A percentile compares a stretch with the other conserved stretches of the same genome.
phyloP scores from a whole-genome alignment of 2,113 vertebrate genomes.

The Rhagologus leucostigma region DNA sequence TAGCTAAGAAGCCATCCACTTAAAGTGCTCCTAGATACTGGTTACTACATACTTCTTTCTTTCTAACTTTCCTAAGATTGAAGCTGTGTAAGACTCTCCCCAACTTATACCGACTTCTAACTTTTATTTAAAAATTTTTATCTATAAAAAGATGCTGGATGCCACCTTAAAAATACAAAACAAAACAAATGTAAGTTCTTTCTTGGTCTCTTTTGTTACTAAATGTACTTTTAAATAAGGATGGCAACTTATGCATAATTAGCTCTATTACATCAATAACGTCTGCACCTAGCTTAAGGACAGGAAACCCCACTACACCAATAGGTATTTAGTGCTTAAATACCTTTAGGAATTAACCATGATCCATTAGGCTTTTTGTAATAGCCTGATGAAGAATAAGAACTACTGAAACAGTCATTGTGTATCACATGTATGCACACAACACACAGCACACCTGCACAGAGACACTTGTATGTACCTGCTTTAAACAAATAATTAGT shows the following conservation, averaged over 20 bases:
- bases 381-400: background rate
- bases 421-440: background rate
- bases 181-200: background rate
- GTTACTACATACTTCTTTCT: background rate
- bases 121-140: background rate
- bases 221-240: background rate
- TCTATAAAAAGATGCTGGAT: background rate
- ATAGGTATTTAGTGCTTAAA: background rate
- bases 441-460: background rate
- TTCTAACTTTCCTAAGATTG: background rate
- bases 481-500: background rate
- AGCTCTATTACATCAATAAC: background rate
- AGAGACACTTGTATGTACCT: background rate
- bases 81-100: background rate
- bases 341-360: background rate
- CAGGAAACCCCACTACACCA: background rate
- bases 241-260: background rate
- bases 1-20: background rate
- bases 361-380: background rate
- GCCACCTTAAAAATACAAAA: background rate
- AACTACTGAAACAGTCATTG: background rate
- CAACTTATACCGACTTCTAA: background rate
- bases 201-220: background rate
- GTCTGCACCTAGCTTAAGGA: background rate
- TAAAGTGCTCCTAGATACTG: background rate